phyloP scores from a whole-genome alignment of 2,797 vertebrate genomes.

The Molossus molossus region DNA sequence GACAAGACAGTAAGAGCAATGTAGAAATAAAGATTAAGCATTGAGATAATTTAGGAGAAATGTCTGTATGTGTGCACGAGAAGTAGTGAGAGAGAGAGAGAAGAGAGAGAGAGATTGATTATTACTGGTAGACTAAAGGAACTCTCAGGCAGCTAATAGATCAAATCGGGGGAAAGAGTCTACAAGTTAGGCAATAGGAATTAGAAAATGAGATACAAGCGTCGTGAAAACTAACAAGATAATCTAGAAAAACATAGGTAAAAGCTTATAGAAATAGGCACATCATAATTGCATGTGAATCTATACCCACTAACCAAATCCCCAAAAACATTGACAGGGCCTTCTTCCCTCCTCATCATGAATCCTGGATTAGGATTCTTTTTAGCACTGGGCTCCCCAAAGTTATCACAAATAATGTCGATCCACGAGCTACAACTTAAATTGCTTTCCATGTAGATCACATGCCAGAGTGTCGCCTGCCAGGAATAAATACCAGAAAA shows the following conservation, averaged over 20 bases:
- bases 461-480: neutral
- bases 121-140: neutral
- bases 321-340: neutral
- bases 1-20: neutral
- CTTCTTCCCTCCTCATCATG: neutral
- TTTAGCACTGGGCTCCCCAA: neutral
- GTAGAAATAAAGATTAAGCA: neutral
- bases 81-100: neutral
- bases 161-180: neutral
- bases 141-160: neutral
- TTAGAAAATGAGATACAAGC: neutral
- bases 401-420: neutral
- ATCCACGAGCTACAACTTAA: neutral
- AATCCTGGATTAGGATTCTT: neutral
- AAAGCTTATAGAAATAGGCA: neutral
- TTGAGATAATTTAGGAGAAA: neutral
- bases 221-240: neutral
- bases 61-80: accelerated
- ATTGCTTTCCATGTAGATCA: neutral
- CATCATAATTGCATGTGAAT: neutral
- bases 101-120: neutral
- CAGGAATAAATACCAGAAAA: neutral
- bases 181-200: neutral
- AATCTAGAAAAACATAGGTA: neutral
- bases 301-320: neutral